These are phyloP conservation scores for Nineta flava DNA, from an alignment of 2,888 invertebrate species.

Conservation along the genomic window DNA sequence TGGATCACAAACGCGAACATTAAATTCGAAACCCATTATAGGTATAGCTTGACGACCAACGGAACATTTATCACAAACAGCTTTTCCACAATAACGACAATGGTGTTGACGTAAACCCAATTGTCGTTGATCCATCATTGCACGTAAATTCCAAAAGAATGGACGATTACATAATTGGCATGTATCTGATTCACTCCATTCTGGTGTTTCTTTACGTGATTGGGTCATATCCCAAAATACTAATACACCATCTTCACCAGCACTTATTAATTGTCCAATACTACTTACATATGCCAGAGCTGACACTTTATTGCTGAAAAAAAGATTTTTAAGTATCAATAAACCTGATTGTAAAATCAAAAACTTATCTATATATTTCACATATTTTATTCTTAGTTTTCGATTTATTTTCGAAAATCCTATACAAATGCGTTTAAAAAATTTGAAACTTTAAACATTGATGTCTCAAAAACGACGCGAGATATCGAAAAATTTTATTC, in stretches of 20 bases:
- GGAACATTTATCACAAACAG: slow-evolving; percentile 88
- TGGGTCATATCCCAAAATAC: slow-evolving; percentile 93
- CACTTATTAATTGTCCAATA: slow-evolving; percentile 69
- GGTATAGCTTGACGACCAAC: slow-evolving; percentile 79
- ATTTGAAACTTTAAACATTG: too few species aligned
- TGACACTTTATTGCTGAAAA: slow-evolving; percentile 70
- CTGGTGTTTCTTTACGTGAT: slow-evolving; percentile 79
- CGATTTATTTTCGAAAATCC: too few species aligned
- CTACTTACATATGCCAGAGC: slow-evolving; percentile 70
- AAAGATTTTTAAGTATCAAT: slow-evolving; percentile 10
- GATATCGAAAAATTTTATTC: too few species aligned
- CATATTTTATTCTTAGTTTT: too few species aligned
- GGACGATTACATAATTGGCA: slow-evolving; percentile 91
- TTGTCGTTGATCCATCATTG: slow-evolving; percentile 96
- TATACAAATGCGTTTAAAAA: too few species aligned
- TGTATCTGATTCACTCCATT: slow-evolving; percentile 87
- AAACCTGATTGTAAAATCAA: too few species aligned
- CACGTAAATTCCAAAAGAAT: slow-evolving; percentile 97
- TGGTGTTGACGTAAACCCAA: slow-evolving; percentile 83
- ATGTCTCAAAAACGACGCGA: too few species aligned
- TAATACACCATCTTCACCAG: slow-evolving; percentile 80
- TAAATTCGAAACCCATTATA: slow-evolving; percentile 94
- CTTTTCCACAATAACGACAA: slow-evolving; percentile 87
- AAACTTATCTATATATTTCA: too few species aligned
- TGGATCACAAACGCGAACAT: slow-evolving; percentile 86